phyloP scores from a whole-genome alignment of 2,797 vertebrate genomes.

The Sarcophilus harrisii region DNA sequence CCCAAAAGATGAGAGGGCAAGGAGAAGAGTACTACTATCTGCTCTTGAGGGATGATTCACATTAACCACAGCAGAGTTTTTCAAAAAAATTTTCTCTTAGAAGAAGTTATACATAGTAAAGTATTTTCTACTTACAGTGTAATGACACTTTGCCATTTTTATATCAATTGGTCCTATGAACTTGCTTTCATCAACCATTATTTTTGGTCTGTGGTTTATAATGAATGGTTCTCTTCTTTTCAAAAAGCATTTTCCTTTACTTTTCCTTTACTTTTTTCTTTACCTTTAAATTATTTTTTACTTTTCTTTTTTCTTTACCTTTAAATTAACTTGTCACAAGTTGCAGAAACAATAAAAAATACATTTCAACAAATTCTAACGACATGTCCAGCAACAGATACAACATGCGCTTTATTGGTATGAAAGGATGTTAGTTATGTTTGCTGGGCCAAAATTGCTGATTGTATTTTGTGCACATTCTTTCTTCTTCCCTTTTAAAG shows the following conservation, averaged over 20 bases:
- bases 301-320: constrained; percentile 6
- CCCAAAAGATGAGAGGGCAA: neutral
- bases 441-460: constrained; percentile 34
- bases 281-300: constrained; percentile 47
- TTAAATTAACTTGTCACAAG: constrained; percentile 32
- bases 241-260: neutral
- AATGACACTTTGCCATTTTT: constrained; percentile 30
- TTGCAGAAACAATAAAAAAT: constrained; percentile 20
- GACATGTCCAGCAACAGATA: constrained; percentile 6
- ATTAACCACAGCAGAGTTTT: neutral
- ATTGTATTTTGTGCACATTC: constrained; percentile 16
- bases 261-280: neutral
- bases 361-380: constrained; percentile 23
- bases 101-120: neutral
- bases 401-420: constrained; percentile 16
- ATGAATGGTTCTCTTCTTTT: constrained; percentile 8
- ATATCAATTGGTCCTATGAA: constrained; percentile 36
- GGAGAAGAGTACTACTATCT: neutral
- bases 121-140: constrained; percentile 19
- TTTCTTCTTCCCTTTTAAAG: constrained; percentile 46
- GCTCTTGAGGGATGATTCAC: neutral
- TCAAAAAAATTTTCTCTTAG: neutral
- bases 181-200: constrained; percentile 17
- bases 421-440: constrained; percentile 25
- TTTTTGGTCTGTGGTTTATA: constrained; percentile 45